Conservation (phyloP, 2,113 vertebrate species). For the Hippocampus abdominalis region DNA sequence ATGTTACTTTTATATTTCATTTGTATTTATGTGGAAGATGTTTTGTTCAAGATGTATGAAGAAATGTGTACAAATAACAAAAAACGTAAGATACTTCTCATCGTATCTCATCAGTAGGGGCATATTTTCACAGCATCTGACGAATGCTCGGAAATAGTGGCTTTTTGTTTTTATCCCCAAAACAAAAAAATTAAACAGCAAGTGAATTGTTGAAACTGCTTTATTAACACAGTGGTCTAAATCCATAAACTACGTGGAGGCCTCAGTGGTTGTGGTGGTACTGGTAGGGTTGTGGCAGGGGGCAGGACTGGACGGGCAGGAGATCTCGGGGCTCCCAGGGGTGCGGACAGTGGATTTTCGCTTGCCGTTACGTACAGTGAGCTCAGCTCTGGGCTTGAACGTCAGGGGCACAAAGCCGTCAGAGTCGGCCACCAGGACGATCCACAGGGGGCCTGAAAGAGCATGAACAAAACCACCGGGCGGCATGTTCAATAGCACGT, state of each 20-base stretch:
- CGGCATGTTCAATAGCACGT: not conserved
- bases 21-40: no score
- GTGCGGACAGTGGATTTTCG: conserved; percentile 52
- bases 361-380: conserved; percentile 79
- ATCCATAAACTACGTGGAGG: conserved; percentile 18
- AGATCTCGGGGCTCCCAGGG: conserved; percentile 37
- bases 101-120: no score
- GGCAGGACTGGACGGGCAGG: conserved; percentile 51
- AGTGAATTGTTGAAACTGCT: not conserved
- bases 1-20: no score
- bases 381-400: conserved; percentile 79
- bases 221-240: not conserved
- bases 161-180: not conserved
- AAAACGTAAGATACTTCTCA: no score
- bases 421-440: conserved; percentile 81
- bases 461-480: not conserved
- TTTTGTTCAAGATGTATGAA: no score
- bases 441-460: conserved; percentile 82
- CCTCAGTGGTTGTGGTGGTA: conserved; percentile 7
- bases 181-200: not conserved
- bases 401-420: conserved; percentile 87
- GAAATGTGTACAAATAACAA: no score
- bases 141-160: not conserved
- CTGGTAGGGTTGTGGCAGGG: conserved; percentile 24
- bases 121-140: no score